Base-by-base conservation (phyloP, 1,140 invertebrate species). In the roundworm (Caenorhabditis elegans) region DNA sequence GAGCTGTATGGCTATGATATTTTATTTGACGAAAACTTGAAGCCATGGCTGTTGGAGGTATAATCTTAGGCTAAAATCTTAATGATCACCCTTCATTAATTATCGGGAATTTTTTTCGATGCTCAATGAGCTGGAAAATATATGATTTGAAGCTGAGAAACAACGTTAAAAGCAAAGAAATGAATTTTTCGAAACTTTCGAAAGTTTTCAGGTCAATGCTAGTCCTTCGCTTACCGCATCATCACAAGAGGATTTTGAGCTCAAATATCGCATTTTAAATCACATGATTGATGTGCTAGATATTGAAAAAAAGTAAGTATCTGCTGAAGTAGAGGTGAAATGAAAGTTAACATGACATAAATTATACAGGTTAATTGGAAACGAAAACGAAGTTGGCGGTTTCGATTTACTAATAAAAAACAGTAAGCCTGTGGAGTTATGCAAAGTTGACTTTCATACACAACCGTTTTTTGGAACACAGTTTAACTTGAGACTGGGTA, bases 251-350 rank as follows among this genome's bases (percentile, higher is more conserved):
- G 91, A 92, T 86, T 92, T 91, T 84, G 89, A 91, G 11, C 83
- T 92, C 5, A 92, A 92, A 79, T 91, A 84, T 87, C 90, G 91
- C 13, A 86, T 92, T 1, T 85, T 92, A 0, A 90, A 90, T 84
- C 91, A 92, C 86, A 88, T 91, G 22, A 85, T 92, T 0, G 91
- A 91, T 88, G 90, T 92, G 0, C 80, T 92, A 17, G 91, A 92
- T 83, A 79, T 92, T 46, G 91, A 92, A 88, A 90, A 90, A 84
- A 90, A 89, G 90, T 91, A 65, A 47, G 39, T 76, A n/a, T n/a
- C n/a, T n/a, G n/a, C n/a, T n/a, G n/a, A n/a, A n/a, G n/a, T n/a
- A n/a, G n/a, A n/a, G n/a, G n/a, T n/a, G n/a, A n/a, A n/a, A n/a
- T n/a, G n/a, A n/a, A n/a, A n/a, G n/a, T n/a, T n/a, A n/a, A n/a